Base-by-base conservation (phyloP, 2,113 vertebrate species). In the Paedocypris sp. region DNA sequence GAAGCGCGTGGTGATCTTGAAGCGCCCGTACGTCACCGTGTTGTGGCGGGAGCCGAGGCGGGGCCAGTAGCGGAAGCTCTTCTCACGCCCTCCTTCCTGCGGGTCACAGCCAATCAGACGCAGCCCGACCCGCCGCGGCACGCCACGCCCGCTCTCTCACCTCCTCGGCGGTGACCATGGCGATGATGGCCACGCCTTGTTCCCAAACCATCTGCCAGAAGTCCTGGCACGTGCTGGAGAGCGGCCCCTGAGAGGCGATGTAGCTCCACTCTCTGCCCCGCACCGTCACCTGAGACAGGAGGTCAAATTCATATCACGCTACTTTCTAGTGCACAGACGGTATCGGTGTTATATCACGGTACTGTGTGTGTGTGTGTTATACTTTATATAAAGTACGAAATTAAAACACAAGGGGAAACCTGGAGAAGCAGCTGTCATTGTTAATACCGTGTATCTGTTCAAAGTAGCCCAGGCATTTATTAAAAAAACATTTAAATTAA, bases 141-240 rank as follows among this genome's bases (percentile, higher is more conserved):
- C 4, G 18, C n/a, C 28, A 25, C 1, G 4, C 36, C 11, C 23
- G 28, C 4, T 19, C 2, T 6, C 3, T 53, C 42, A 97, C 95
- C 87, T 98, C 93, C 64, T 99, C 95, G 2, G 89, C 90, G 0
- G 94, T 97, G 60, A 97, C 93, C 95, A 99, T 99, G 22, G 92
- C 90, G 62, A 99, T 95, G 60, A 99, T 95, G 1, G 92, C 80
- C 61, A 97, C 83, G 4, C 90, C 87, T 80, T 98, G 93, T 47
- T 99, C 95, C 95, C 95, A 99, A 60, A 98, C 87, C 95, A 99
- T 95, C 82, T 99, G 95, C 95, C 95, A 99, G 75, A 99, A 99
- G 73, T 99, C 95, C 71, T 88, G 90, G 66, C 93, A 98, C 0
- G 95, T 99, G 48, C 87, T 89, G 11, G 89, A 81, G 64, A 98